Conservation (phyloP, 2,888 invertebrate species). For the Gymnoscelis rufifasciata region DNA sequence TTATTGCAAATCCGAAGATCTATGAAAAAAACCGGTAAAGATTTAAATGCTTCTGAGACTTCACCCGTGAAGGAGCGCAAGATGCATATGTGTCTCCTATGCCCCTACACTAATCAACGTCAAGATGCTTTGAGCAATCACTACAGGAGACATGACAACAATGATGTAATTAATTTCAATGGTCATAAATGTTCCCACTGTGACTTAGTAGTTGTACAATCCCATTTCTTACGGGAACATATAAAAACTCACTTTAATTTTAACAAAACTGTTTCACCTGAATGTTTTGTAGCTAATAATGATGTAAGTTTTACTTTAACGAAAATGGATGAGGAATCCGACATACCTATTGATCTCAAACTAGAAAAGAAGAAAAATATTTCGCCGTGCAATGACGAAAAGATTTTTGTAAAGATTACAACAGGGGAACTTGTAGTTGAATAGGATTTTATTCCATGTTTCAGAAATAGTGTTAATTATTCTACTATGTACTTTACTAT, state of each 20-base stretch:
- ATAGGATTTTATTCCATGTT: constrained; percentile 24
- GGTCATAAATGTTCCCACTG: constrained; percentile 88
- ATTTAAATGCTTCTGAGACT: constrained; percentile 55
- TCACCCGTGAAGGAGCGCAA: constrained; percentile 79
- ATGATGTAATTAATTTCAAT: constrained; percentile 79
- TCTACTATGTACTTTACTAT: too few relatives aligned
- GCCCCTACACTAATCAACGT: constrained; percentile 88
- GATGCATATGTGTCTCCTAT: constrained; percentile 84
- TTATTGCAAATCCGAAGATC: constrained; percentile 76
- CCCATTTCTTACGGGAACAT: constrained; percentile 87
- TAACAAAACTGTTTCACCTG: constrained; percentile 76
- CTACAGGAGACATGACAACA: constrained; percentile 82
- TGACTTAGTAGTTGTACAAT: constrained; percentile 87
- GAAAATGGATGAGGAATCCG: constrained; percentile 63
- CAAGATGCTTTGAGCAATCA: constrained; percentile 87
- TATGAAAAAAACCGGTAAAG: constrained; percentile 57
- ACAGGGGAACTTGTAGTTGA: constrained; percentile 62
- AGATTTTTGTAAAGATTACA: constrained; percentile 64
- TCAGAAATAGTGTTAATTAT: too few relatives aligned
- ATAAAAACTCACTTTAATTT: constrained; percentile 86
- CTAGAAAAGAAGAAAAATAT: constrained; percentile 50
- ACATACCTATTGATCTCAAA: constrained; percentile 58
- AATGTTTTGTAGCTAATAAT: constrained; percentile 81
- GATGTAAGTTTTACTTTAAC: constrained; percentile 78
- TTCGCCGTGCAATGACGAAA: constrained; percentile 51